These are phyloP conservation scores for Neopelma chrysocephalum DNA, from an alignment of 2,797 vertebrate species.

Conservation along the genomic window DNA sequence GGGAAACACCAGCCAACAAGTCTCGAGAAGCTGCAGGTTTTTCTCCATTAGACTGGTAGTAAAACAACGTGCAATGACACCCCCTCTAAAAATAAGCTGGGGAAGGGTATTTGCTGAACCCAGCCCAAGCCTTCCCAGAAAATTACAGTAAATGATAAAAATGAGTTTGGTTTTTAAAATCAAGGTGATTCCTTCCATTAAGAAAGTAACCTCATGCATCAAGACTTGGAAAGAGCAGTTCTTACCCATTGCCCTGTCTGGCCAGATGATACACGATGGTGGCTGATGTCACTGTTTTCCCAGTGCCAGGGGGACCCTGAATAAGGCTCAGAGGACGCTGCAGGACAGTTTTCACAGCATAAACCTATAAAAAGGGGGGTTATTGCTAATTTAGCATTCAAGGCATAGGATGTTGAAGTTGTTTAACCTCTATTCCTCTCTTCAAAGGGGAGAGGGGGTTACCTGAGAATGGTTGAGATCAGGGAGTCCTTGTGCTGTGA, in stretches of 20 bases:
- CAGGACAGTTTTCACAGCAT: constrained; percentile 93
- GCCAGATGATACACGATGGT: constrained; percentile 98
- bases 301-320: constrained; percentile 96
- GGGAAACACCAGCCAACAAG: background rate
- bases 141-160: rapidly evolving
- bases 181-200: background rate
- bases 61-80: background rate
- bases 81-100: rapidly evolving
- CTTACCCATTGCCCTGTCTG: constrained; percentile 96
- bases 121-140: background rate
- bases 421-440: background rate
- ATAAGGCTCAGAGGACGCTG: constrained; percentile 97
- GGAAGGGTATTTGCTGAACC: background rate
- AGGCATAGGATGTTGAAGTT: rapidly evolving
- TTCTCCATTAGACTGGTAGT: background rate
- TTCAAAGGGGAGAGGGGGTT: background rate
- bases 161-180: background rate
- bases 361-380: constrained; percentile 65
- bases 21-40: background rate
- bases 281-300: constrained; percentile 97
- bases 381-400: background rate
- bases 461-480: constrained; percentile 99
- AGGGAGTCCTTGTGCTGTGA: constrained; percentile 96
- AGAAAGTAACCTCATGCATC: background rate
- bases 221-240: background rate